Evolutionary conservation across 2,888 invertebrate species (phyloP).

Genomic region (Leptothorax acervorum): DNA sequence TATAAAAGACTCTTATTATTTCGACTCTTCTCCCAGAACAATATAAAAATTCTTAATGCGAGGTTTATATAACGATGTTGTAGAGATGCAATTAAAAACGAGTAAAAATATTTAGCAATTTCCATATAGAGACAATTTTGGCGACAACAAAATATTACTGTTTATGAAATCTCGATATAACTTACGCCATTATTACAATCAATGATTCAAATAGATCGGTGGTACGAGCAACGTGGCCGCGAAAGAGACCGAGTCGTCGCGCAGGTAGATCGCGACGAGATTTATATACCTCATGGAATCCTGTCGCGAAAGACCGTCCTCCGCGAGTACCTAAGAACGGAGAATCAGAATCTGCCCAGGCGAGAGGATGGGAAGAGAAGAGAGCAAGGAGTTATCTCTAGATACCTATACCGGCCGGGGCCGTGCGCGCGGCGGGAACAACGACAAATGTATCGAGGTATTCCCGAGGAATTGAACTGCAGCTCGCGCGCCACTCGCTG

Average conservation of each 20-base stretch:
- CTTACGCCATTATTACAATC: not conserved
- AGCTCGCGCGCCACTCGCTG: slow-evolving; percentile 66
- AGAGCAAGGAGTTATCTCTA: slow-evolving; percentile 64
- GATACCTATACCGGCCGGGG: slow-evolving; percentile 51
- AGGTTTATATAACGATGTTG: not conserved
- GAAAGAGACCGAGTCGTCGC: slow-evolving; percentile 33
- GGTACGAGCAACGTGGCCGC: not conserved
- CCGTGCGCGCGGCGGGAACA: slow-evolving; percentile 64
- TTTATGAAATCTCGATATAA: not conserved
- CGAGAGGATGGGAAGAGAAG: not conserved
- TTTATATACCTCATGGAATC: slow-evolving; percentile 76
- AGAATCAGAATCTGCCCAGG: not conserved
- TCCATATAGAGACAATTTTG: not conserved
- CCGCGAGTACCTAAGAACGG: slow-evolving; percentile 6
- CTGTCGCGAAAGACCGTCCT: slow-evolving; percentile 52
- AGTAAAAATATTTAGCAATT: not conserved
- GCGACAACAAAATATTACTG: not conserved
- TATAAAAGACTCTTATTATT: not conserved
- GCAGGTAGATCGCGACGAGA: slow-evolving; percentile 72
- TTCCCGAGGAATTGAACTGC: slow-evolving; percentile 83
- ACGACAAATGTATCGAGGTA: slow-evolving; percentile 84
- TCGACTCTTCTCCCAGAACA: not conserved
- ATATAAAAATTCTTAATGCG: slow-evolving; percentile 2
- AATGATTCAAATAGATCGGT: not conserved
- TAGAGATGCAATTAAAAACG: not conserved